phyloP scores from a whole-genome alignment of 2,797 vertebrate genomes.

The Falco novaeseelandiae region DNA sequence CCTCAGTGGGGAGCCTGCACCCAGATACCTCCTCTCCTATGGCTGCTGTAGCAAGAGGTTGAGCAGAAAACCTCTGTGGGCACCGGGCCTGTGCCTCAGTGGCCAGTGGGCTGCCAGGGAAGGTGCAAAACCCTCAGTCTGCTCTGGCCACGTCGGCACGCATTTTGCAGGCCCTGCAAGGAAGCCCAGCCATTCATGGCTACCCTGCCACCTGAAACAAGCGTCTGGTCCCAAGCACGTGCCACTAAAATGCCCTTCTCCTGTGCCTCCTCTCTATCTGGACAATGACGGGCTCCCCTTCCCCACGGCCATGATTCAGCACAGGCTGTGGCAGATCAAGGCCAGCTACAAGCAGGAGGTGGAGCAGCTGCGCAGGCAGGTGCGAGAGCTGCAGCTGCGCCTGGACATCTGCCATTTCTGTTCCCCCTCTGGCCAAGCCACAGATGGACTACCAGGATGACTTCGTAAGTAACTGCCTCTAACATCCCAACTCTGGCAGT shows the following conservation, averaged over 20 bases:
- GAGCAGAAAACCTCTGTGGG: slow-evolving; percentile 82
- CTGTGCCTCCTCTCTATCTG: slow-evolving; percentile 87
- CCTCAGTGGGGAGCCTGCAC: slow-evolving; percentile 75
- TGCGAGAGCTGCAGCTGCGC: slow-evolving; percentile 94
- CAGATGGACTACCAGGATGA: slow-evolving; percentile 97
- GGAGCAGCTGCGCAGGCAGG: slow-evolving; percentile 93
- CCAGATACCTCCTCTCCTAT: slow-evolving; percentile 81
- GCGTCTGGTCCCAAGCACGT: slow-evolving; percentile 62
- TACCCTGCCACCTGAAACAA: slow-evolving; percentile 74
- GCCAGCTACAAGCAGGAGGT: slow-evolving; percentile 97
- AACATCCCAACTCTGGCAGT: not conserved
- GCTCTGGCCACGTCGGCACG: slow-evolving; percentile 69
- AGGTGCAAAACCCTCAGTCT: slow-evolving; percentile 69
- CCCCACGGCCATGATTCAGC: slow-evolving; percentile 94
- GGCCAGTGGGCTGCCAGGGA: slow-evolving; percentile 86
- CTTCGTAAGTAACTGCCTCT: slow-evolving; percentile 85
- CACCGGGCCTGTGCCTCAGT: slow-evolving; percentile 75
- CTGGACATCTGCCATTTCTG: slow-evolving; percentile 93
- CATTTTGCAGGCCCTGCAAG: slow-evolving; percentile 64
- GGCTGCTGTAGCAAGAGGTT: slow-evolving; percentile 85
- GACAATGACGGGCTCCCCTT: slow-evolving; percentile 96
- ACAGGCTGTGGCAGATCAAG: slow-evolving; percentile 95
- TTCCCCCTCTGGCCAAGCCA: slow-evolving; percentile 88
- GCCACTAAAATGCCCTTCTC: slow-evolving; percentile 75
- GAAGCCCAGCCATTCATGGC: slow-evolving; percentile 65